Percentiles rank a stretch among this genome's conserved stretches.
Conservation (phyloP, 2,888 invertebrate genomes). For the Dastarcus helophoroides region DNA sequence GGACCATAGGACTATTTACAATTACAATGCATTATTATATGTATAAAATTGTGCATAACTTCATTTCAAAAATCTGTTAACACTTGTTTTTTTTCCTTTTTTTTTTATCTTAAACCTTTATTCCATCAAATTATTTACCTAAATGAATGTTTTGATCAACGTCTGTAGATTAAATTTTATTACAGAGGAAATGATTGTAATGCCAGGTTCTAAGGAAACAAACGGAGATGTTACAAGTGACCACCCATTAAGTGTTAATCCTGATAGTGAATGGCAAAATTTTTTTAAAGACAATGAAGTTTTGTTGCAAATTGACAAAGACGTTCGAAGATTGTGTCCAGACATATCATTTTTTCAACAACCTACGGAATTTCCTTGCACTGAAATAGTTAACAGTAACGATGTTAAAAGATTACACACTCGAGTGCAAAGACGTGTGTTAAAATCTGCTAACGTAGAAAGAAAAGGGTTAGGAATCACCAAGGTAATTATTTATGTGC, state of each 20-base stretch:
- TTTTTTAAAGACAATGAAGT: constrained; percentile 98
- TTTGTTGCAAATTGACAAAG: constrained; percentile 93
- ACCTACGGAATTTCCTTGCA: constrained; percentile 83
- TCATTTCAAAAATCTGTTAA: not conserved
- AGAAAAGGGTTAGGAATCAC: constrained; percentile 79
- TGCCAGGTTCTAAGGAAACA: constrained; percentile 54
- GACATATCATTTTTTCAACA: constrained; percentile 97
- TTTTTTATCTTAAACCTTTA: too few relatives aligned
- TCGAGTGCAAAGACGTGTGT: constrained; percentile 74
- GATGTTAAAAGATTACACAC: constrained; percentile 77
- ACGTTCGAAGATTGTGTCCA: constrained; percentile 86
- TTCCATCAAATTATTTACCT: too few relatives aligned
- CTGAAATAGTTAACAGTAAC: constrained; percentile 65
- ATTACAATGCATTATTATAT: too few relatives aligned
- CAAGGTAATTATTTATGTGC: constrained; percentile 70
- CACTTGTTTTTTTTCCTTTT: not conserved
- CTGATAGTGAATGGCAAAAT: constrained; percentile 90
- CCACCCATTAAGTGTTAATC: constrained; percentile 91
- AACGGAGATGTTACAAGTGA: constrained; percentile 56
- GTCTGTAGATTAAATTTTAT: not conserved
- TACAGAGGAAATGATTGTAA: constrained; percentile 76
- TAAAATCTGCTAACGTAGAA: constrained; percentile 81
- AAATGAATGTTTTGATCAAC: constrained; percentile 1
- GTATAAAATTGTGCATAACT: too few relatives aligned
- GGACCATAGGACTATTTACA: too few relatives aligned